Conservation (phyloP, 2,888 invertebrate genomes). For the Stenodera caucasica region DNA sequence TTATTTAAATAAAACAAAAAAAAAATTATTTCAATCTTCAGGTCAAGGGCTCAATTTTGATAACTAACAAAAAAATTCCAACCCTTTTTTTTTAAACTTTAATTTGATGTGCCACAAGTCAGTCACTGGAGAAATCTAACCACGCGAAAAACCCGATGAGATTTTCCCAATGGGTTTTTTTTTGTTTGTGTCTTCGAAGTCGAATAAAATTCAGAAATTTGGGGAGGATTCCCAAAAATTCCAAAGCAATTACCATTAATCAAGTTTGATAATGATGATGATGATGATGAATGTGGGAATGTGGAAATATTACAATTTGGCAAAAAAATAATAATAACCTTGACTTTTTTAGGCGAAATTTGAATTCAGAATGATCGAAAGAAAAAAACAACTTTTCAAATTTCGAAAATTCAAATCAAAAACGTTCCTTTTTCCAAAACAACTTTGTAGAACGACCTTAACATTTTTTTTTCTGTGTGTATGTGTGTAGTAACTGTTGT, state of each 20-base stretch:
- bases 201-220: conserved; percentile 3
- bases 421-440: not conserved
- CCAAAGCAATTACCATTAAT: not conserved
- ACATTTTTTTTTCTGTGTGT: conserved; percentile 8
- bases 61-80: too few species aligned
- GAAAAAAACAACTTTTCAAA: not conserved
- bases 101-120: too few species aligned
- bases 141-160: too few species aligned
- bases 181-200: too few species aligned
- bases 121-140: too few species aligned
- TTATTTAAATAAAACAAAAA: conserved; percentile 38
- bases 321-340: not conserved
- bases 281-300: not conserved
- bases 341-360: not conserved
- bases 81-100: too few species aligned
- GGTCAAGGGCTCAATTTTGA: too few species aligned
- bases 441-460: not conserved
- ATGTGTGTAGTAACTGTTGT: conserved; percentile 7
- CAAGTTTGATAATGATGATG: not conserved
- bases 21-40: too few species aligned
- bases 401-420: not conserved
- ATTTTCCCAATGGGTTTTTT: not conserved
- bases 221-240: too few species aligned
- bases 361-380: not conserved
- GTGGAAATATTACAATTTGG: not conserved